Percentiles rank a stretch among this genome's conserved stretches.
These are phyloP conservation scores for Amiota communis DNA, from an alignment of 2,888 invertebrate genomes.

Conservation along the genomic window DNA sequence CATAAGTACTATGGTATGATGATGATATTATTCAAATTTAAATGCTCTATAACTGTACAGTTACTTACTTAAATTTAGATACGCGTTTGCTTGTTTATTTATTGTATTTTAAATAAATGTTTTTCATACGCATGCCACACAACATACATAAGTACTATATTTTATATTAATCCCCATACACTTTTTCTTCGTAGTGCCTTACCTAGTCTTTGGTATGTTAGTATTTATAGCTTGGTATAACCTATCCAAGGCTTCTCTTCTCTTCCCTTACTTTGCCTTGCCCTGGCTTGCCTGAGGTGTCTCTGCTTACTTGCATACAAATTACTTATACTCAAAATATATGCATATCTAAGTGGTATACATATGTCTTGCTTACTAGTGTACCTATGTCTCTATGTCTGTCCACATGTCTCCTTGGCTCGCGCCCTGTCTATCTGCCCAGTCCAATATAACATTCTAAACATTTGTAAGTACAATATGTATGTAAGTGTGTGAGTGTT, in stretches of 20 bases:
- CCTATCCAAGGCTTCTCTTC: too few species aligned
- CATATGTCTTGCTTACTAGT: not conserved
- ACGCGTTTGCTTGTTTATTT: not conserved
- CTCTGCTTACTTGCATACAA: constrained; percentile 22
- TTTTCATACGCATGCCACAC: not conserved
- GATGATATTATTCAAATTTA: not conserved
- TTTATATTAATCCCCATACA: too few species aligned
- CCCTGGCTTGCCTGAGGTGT: not conserved
- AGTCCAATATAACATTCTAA: too few species aligned
- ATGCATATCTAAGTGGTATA: constrained; percentile 13
- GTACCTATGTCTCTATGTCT: not conserved
- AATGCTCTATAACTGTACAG: not conserved
- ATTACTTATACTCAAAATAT: constrained; percentile 17
- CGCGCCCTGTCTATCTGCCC: not conserved
- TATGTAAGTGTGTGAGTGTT: constrained; percentile 1
- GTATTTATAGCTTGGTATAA: too few species aligned
- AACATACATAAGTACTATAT: too few species aligned
- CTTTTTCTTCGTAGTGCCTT: too few species aligned
- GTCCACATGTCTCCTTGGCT: not conserved
- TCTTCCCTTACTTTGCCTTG: not conserved
- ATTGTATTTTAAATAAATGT: constrained; percentile 4
- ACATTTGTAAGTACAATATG: not conserved
- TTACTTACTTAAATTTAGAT: not conserved
- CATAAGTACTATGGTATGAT: too few species aligned
- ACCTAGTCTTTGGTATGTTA: too few species aligned